Base-by-base conservation (phyloP, 2,113 vertebrate genomes). In the Podiceps cristatus region DNA sequence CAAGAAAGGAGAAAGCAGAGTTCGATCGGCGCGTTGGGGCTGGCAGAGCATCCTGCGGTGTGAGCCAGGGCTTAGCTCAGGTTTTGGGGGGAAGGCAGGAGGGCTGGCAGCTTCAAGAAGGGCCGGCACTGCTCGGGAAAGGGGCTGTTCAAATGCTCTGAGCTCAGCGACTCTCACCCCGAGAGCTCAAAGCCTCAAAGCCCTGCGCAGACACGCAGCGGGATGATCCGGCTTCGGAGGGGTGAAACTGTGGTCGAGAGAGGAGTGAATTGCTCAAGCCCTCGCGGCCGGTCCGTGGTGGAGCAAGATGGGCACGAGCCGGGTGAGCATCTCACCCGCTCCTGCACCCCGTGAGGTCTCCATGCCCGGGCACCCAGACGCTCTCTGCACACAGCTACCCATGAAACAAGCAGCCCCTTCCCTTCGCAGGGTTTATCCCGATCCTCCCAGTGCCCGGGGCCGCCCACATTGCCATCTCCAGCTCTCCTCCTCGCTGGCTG, bases 251-350 rank as follows among this genome's bases (percentile, higher is more conserved):
- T 2, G 3, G 10, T 3, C 1, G 0, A 40, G 68, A 49, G 37
- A 42, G 69, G 19, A 40, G 24, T 7, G 74, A 52, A 25, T 2
- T 9, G 45, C 56, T 13, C 6, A 2, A 42, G 10, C 44, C 42
- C 71, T 18, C 8, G 0, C 1, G 1, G 52, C 35, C 18, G 66
- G 42, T 42, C 64, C 8, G 0, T 11, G 24, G 8, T 11, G 53
- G 19, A 69, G 72, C 49, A 8, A 4, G 84, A 68, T 10, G 67
- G 53, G 29, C 44, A 10, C 2, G 12, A 77, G 9, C 62, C 18
- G 0, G 12, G 56, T 0, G 5, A 81, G 68, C 4, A 4, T 20
- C 64, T 40, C 16, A 0, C 58, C 44, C 52, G 15, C 5, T 25
- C 33, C 24, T 49, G 37, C 27, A 33, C 6, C 40, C 67, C 1